Evolutionary conservation across 2,113 vertebrate species (phyloP), one percentile per base, ranked within the genome.

Genomic region (Cisticola juncidis): DNA sequence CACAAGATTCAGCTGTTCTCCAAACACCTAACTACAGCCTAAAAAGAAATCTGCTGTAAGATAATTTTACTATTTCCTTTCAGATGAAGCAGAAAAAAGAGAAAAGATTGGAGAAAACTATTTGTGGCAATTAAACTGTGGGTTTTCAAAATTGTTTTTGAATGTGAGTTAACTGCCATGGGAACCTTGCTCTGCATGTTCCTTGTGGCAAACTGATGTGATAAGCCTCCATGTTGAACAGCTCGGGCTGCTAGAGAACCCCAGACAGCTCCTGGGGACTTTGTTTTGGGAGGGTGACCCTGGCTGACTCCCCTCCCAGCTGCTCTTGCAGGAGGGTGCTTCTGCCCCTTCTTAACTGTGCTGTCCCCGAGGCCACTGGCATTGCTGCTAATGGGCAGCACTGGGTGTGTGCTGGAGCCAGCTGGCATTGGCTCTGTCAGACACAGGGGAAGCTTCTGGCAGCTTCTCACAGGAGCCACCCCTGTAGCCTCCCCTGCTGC

Each of bases 81-180:
- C 72, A 73, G 33, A 33, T 62, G 12, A 83, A 69, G n/a, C 17
- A 26, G 38, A 19, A 35, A 36, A 56, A 56, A 11, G 31, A 24
- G 3, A 48, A 38, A 20, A 29, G 1, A 25, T 26, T 33, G 16
- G 45, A 38, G 53, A 81, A 94, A 91, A 72, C 21, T 47, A 6
- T 77, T 78, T 86, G 23, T 79, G 23, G n/a, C 57, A 86, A 40
- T 45, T 88, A 70, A 80, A 69, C 31, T 57, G 56, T 68, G 19
- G 44, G 62, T 94, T 95, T 95, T 92, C 42, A 81, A 73, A 88
- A 84, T 22, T 36, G 40, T 84, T 95, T 61, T 68, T 45, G 42
- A 88, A 20, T 6, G 5, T 72, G 60, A 76, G 26, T 79, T 79
- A 81, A 65, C 53, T 93, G 69, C 50, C 50, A 28, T 54, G 45